Conservation (phyloP, 2,888 invertebrate species). For the Bombyx huttoni region DNA sequence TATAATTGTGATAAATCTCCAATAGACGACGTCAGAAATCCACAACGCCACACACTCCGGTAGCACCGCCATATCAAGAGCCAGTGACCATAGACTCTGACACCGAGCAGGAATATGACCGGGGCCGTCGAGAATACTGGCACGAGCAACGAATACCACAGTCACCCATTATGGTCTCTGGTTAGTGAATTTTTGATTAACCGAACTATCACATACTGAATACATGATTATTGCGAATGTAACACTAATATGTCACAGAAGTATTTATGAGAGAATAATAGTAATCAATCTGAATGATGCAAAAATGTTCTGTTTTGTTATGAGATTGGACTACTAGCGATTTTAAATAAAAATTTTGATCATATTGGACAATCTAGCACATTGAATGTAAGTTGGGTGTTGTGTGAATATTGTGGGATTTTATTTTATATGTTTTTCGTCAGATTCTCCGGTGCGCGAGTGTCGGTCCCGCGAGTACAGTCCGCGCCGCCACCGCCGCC, state of each 20-base stretch:
- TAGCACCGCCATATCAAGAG: slow-evolving; percentile 72
- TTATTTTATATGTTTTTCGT: neutral
- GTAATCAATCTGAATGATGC: too few species aligned
- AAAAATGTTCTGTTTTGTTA: too few species aligned
- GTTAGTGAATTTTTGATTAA: slow-evolving; percentile 16
- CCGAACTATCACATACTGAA: neutral
- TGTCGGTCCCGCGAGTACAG: slow-evolving; percentile 36
- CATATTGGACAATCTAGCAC: too few species aligned
- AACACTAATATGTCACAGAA: too few species aligned
- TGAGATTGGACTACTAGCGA: too few species aligned
- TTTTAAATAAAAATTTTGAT: too few species aligned
- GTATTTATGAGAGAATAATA: too few species aligned
- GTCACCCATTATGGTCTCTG: slow-evolving; percentile 58
- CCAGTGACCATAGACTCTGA: slow-evolving; percentile 63
- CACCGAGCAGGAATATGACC: slow-evolving; percentile 50
- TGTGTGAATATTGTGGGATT: too few species aligned
- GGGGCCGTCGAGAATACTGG: slow-evolving; percentile 50
- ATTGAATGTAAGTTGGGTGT: too few species aligned
- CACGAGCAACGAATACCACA: slow-evolving; percentile 39
- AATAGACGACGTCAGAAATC: slow-evolving; percentile 52
- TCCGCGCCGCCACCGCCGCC: slow-evolving; percentile 40
- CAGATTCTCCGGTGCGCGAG: slow-evolving; percentile 54
- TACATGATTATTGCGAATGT: neutral
- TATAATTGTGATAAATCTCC: neutral
- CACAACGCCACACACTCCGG: slow-evolving; percentile 80